Conservation (phyloP, 1,140 invertebrate genomes). For the Hycleus phaleratus region DNA sequence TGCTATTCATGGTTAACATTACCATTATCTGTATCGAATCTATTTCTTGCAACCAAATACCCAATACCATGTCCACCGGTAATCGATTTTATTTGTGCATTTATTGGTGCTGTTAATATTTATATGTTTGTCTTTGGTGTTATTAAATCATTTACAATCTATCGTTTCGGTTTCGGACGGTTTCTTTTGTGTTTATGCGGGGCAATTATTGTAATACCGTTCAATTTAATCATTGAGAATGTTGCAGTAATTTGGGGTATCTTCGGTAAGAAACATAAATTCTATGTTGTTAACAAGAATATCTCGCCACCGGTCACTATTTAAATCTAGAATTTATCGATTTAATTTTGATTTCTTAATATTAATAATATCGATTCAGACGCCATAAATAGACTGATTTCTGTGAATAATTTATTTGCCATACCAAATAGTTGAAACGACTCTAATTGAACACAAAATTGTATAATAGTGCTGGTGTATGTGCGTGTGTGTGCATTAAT, state of each 20-base stretch:
- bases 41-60: constrained; percentile 70
- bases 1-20: constrained; percentile 93
- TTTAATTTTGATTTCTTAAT: no score
- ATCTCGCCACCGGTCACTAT: constrained; percentile 53
- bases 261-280: constrained; percentile 87
- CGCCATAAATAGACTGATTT: no score
- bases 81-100: constrained; percentile 80
- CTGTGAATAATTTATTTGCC: no score
- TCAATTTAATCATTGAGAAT: constrained; percentile 91
- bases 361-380: no score
- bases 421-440: no score
- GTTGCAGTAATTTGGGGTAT: constrained; percentile 88
- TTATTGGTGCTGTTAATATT: constrained; percentile 84
- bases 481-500: no score
- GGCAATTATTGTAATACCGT: constrained; percentile 80
- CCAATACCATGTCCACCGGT: constrained; percentile 79
- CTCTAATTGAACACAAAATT: no score
- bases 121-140: constrained; percentile 97
- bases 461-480: no score
- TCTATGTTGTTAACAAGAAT: constrained; percentile 93
- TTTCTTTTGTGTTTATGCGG: constrained; percentile 76
- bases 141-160: constrained; percentile 86
- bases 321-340: constrained; percentile 23
- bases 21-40: constrained; percentile 84
- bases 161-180: constrained; percentile 71